Conservation (phyloP, 2,888 invertebrate species). For the Temnothorax unifasciatus region DNA sequence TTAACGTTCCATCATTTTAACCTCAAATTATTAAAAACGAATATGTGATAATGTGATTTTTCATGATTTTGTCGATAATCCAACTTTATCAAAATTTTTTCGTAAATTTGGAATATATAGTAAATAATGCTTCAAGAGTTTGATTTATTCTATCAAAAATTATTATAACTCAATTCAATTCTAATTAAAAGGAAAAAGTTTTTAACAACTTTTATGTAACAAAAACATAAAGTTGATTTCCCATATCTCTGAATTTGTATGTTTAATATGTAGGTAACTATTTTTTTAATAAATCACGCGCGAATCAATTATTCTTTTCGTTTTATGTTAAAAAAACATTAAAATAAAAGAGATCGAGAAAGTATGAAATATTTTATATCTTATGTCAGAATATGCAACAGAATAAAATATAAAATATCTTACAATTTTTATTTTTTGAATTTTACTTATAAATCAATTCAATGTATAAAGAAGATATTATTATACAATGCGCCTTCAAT, state of each 20-base stretch:
- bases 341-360: not conserved
- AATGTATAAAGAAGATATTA: not conserved
- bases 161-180: not conserved
- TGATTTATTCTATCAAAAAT: not conserved
- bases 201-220: not conserved
- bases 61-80: slow-evolving; percentile 19
- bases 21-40: slow-evolving; percentile 3
- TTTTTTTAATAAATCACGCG: not conserved
- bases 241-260: not conserved
- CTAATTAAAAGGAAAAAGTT: not conserved
- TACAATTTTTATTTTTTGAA: not conserved
- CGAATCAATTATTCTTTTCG: not conserved
- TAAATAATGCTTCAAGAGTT: not conserved
- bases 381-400: not conserved
- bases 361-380: not conserved
- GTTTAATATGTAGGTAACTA: not conserved
- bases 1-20: not conserved
- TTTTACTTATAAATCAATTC: not conserved
- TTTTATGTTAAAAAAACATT: slow-evolving; percentile 1
- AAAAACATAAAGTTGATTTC: not conserved
- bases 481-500: not conserved
- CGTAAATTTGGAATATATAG: not conserved
- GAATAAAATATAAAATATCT: not conserved
- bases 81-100: not conserved
- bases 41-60: not conserved